Evolutionary conservation across 2,797 vertebrate species (phyloP).

Genomic region (Taenioides sp.): DNA sequence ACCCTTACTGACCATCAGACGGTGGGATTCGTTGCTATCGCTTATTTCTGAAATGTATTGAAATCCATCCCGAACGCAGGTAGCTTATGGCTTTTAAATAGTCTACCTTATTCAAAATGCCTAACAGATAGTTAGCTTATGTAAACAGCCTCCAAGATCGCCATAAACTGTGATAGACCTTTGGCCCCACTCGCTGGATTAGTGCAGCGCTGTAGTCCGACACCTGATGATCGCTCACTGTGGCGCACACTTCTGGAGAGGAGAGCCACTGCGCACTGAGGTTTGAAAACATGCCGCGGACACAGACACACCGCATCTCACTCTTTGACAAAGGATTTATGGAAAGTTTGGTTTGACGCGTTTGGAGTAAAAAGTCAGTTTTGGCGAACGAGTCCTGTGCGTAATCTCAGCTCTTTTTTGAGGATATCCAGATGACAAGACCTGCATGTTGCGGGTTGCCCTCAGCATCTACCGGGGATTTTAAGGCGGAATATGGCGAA

Average conservation of each 20-base stretch:
- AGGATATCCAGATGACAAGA: constrained; percentile 61
- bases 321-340: constrained; percentile 17
- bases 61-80: too few species aligned
- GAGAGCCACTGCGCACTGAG: constrained; percentile 24
- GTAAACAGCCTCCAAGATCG: not conserved
- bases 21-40: too few species aligned
- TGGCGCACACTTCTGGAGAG: constrained; percentile 30
- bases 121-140: not conserved
- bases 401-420: constrained; percentile 48
- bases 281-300: constrained; percentile 44
- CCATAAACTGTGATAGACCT: constrained; percentile 39
- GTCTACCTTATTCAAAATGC: not conserved
- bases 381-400: constrained; percentile 26
- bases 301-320: constrained; percentile 26
- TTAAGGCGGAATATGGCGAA: constrained; percentile 70
- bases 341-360: constrained; percentile 16
- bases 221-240: constrained; percentile 56
- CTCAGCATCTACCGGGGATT: constrained; percentile 64
- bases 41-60: too few species aligned
- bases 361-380: not conserved
- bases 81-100: not conserved
- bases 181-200: constrained; percentile 48
- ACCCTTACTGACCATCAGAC: not conserved
- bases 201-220: constrained; percentile 47
- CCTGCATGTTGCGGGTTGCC: constrained; percentile 51